Evolutionary conservation across 2,888 invertebrate species (phyloP).

Genomic region (Linnaemya vulpina): DNA sequence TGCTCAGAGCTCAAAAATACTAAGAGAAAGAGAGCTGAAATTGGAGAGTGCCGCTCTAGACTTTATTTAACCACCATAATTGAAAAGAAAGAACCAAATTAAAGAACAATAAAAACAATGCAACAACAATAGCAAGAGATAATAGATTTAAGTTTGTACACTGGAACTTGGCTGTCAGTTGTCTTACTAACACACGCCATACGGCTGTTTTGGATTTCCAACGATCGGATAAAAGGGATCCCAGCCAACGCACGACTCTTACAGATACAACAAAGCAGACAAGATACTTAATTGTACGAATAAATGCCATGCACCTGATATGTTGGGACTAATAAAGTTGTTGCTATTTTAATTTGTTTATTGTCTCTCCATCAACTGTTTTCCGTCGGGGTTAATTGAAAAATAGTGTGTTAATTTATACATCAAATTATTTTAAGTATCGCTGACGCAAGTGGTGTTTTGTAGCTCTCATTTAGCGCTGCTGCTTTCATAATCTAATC

Average conservation of each 20-base stretch:
- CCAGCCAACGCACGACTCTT: constrained; percentile 12
- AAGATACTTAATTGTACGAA: constrained; percentile 28
- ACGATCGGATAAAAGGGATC: constrained; percentile 64
- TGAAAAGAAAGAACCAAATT: constrained; percentile 17
- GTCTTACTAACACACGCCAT: constrained; percentile 45
- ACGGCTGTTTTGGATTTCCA: constrained; percentile 54
- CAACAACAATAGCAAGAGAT: constrained; percentile 35
- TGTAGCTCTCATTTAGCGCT: not conserved
- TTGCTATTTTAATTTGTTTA: not conserved
- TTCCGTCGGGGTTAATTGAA: constrained; percentile 29
- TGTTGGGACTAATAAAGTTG: constrained; percentile 18
- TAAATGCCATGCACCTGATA: not conserved
- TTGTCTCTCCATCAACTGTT: not conserved
- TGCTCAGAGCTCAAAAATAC: not conserved
- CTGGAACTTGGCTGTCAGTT: constrained; percentile 50
- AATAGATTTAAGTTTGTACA: constrained; percentile 46
- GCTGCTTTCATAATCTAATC: not conserved
- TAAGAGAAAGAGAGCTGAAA: constrained; percentile 14
- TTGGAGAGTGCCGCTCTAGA: constrained; percentile 39
- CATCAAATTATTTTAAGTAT: not conserved
- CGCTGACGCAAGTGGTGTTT: not conserved
- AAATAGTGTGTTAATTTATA: not conserved
- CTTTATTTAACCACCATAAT: constrained; percentile 62
- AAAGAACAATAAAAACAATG: constrained; percentile 19
- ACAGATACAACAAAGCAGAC: not conserved